Conservation (phyloP, 1,140 invertebrate genomes). For the Pararge aegeria region DNA sequence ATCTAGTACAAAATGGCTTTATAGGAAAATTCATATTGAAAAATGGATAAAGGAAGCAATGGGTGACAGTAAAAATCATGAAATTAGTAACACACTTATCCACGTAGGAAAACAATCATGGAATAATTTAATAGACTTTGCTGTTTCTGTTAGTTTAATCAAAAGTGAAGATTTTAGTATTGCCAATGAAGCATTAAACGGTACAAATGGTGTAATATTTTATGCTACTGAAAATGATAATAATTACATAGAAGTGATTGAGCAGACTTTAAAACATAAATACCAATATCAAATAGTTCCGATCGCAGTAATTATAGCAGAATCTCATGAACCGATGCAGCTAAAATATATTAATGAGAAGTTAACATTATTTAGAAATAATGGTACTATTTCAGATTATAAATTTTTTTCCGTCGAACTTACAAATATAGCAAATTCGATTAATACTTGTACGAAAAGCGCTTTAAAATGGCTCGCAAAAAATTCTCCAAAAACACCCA, state of each 20-base stretch:
- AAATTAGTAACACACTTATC: slow-evolving; percentile 53
- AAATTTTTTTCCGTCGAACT: slow-evolving; percentile 56
- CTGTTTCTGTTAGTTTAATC: slow-evolving; percentile 62
- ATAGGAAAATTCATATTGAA: slow-evolving; percentile 57
- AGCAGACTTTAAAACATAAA: slow-evolving; percentile 70
- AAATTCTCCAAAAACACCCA: slow-evolving; percentile 76
- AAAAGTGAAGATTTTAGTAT: slow-evolving; percentile 41
- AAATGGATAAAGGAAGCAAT: slow-evolving; percentile 67
- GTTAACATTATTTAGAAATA: slow-evolving; percentile 42
- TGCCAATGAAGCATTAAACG: slow-evolving; percentile 62
- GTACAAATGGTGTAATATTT: slow-evolving; percentile 67
- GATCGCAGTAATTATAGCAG: slow-evolving; percentile 55
- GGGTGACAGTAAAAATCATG: slow-evolving; percentile 48
- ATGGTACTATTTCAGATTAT: slow-evolving; percentile 58
- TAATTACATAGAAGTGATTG: slow-evolving; percentile 57
- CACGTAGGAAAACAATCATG: slow-evolving; percentile 69
- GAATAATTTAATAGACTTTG: slow-evolving; percentile 74
- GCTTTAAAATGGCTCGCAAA: slow-evolving; percentile 81
- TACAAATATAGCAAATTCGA: slow-evolving; percentile 48
- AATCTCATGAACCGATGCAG: slow-evolving; percentile 31
- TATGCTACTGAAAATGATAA: slow-evolving; percentile 54
- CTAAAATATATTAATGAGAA: slow-evolving; percentile 38
- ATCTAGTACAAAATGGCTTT: slow-evolving; percentile 70
- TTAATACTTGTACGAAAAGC: slow-evolving; percentile 70
- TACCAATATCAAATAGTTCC: slow-evolving; percentile 64